phyloP scores from a whole-genome alignment of 1,140 invertebrate species.

The Hyposmocoma kahamanoa region DNA sequence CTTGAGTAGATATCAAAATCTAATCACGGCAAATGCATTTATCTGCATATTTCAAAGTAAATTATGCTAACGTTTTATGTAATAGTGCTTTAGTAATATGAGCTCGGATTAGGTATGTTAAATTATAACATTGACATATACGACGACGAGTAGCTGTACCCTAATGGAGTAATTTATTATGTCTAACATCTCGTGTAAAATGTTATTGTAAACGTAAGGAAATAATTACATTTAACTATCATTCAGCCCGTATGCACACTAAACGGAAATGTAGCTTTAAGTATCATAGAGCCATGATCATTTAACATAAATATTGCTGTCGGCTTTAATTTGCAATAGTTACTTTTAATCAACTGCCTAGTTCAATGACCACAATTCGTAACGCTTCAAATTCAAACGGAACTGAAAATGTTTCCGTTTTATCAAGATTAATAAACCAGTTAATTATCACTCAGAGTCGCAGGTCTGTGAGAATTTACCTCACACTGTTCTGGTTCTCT shows the following conservation, averaged over 20 bases:
- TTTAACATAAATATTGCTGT: slow-evolving; percentile 15
- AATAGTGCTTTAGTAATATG: too few relatives aligned
- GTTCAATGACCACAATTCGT: slow-evolving; percentile 29
- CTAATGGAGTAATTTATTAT: too few relatives aligned
- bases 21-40: too few relatives aligned
- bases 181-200: too few relatives aligned
- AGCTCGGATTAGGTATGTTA: too few relatives aligned
- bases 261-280: slow-evolving; percentile 12
- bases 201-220: slow-evolving; percentile 1
- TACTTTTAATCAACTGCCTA: slow-evolving; percentile 33
- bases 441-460: background rate
- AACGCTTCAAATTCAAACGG: slow-evolving; percentile 20
- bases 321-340: slow-evolving; percentile 26
- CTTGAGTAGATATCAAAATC: too few relatives aligned
- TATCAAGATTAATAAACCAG: background rate
- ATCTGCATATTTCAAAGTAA: too few relatives aligned
- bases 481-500: background rate
- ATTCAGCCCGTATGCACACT: background rate
- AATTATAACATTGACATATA: too few relatives aligned
- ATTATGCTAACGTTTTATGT: too few relatives aligned
- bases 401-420: slow-evolving; percentile 23
- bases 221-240: background rate
- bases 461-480: background rate
- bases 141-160: too few relatives aligned
- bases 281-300: slow-evolving; percentile 6